Evolutionary conservation across 2,113 vertebrate genomes (phyloP), one percentile per base, ranked within the genome.

Genomic region (Brachypteracias leptosomus): DNA sequence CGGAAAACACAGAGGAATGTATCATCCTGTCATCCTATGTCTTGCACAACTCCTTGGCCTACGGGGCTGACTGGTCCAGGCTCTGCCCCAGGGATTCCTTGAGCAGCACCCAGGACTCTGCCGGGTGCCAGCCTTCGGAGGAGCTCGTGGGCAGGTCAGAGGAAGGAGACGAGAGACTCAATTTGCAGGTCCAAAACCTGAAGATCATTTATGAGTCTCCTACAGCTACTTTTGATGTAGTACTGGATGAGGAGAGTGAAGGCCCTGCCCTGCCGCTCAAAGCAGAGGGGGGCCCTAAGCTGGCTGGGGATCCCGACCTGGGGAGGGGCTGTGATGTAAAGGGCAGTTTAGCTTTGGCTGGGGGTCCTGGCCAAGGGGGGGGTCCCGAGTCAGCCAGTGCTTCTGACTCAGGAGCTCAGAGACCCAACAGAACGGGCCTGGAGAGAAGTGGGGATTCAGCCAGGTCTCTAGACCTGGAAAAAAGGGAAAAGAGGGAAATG

Each of bases 51-150:
- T 99, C 99, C 5, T 86, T 99, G 94, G 99, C 99, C 5, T 99
- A 99, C 0, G 99, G 99, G 55, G 99, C 98, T 1, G 99, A 99
- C 97, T 99, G 99, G 99, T 99, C 99, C 18, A 97, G 97, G 80
- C 91, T 99, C 26, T 95, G 96, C 11, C 97, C 98, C 0, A 51
- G 6, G 62, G 96, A 97, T 49, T 78, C 85, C 63, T 44, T 90
- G 25, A 11, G 89, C 8, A 54, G 28, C 7, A 7, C 42, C 4
- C 84, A 94, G 92, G 31, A 92, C 93, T 29, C 72, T 55, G 72
- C 97, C 68, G n/a, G 13, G 3, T 33, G 89, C 33, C 91, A 35
- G 22, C n/a, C 65, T 36, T 21, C 0, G 0, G 93, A 80, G 29
- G 77, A 83, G 84, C 70, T n/a, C 0, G 4, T 6, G 42, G 87